Evolutionary conservation across 2,113 vertebrate genomes (phyloP).

Genomic region (Hassar affinis): DNA sequence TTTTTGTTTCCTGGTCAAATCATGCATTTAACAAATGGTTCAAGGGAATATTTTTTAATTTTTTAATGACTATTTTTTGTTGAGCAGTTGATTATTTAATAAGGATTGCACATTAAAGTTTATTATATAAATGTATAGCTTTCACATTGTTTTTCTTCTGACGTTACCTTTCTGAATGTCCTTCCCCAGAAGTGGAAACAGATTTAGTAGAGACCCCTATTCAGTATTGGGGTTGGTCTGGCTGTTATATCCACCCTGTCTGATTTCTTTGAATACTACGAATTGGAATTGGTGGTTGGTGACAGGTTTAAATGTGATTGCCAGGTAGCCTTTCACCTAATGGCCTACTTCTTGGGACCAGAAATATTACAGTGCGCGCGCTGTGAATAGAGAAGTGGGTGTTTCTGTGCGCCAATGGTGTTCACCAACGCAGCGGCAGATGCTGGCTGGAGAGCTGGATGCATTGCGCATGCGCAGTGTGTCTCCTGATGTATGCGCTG

Average conservation of each 20-base stretch:
- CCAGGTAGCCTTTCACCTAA: slow-evolving; percentile 8
- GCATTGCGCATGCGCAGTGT: slow-evolving; percentile 48
- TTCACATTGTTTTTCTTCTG: neutral
- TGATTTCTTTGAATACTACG: neutral
- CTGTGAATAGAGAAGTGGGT: neutral
- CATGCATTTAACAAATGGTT: slow-evolving; percentile 39
- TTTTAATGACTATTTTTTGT: slow-evolving; percentile 58
- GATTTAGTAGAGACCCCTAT: neutral
- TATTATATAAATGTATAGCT: slow-evolving; percentile 4
- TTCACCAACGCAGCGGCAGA: slow-evolving; percentile 31
- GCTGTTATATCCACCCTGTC: neutral
- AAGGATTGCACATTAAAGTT: slow-evolving; percentile 52
- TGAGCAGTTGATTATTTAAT: slow-evolving; percentile 52
- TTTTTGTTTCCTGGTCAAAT: slow-evolving; percentile 35
- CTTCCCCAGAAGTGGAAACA: neutral
- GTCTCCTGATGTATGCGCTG: slow-evolving; percentile 53
- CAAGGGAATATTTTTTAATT: slow-evolving; percentile 57
- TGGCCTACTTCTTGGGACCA: neutral
- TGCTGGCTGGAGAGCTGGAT: slow-evolving; percentile 18
- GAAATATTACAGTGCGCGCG: slow-evolving; percentile 7
- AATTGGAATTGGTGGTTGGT: neutral
- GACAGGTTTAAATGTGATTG: neutral
- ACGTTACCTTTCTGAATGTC: neutral
- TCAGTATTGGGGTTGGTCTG: neutral
- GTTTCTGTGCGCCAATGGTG: slow-evolving; percentile 16